Percentiles rank a stretch among this genome's conserved stretches.
Conservation (phyloP, 1,140 invertebrate species). For the Conus ventricosus region DNA sequence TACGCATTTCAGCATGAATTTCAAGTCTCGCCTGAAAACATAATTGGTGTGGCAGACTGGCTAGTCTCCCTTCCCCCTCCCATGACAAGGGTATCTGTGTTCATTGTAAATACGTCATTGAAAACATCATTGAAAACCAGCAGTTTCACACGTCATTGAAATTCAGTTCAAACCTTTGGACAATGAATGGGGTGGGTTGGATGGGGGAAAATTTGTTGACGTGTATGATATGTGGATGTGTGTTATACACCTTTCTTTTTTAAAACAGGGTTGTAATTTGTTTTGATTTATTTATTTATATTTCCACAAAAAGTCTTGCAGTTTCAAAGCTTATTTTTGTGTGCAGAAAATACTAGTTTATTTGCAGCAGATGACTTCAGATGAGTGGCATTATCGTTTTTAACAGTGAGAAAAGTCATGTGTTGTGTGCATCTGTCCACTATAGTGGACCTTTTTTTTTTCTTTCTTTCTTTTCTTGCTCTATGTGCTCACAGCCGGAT, state of each 20-base stretch:
- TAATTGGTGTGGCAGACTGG: too few species aligned
- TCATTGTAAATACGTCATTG: too few species aligned
- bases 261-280: constrained; percentile 2
- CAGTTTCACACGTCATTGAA: too few species aligned
- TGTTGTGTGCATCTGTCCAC: background rate
- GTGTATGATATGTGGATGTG: background rate
- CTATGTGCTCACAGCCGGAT: background rate
- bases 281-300: background rate
- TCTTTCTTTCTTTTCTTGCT: too few species aligned
- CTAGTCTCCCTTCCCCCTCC: too few species aligned
- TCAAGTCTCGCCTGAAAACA: too few species aligned
- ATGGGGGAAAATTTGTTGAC: background rate
- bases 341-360: background rate
- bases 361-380: background rate
- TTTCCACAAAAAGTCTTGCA: background rate
- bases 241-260: background rate
- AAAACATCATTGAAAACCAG: too few species aligned
- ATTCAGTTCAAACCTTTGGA: too few species aligned
- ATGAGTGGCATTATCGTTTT: background rate
- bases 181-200: too few species aligned
- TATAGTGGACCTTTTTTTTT: background rate
- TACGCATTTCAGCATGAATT: too few species aligned
- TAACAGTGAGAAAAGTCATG: background rate
- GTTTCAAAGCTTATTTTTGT: background rate
- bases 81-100: too few species aligned